Conservation (phyloP, 1,140 invertebrate genomes). For the Heliconius eleuchia region DNA sequence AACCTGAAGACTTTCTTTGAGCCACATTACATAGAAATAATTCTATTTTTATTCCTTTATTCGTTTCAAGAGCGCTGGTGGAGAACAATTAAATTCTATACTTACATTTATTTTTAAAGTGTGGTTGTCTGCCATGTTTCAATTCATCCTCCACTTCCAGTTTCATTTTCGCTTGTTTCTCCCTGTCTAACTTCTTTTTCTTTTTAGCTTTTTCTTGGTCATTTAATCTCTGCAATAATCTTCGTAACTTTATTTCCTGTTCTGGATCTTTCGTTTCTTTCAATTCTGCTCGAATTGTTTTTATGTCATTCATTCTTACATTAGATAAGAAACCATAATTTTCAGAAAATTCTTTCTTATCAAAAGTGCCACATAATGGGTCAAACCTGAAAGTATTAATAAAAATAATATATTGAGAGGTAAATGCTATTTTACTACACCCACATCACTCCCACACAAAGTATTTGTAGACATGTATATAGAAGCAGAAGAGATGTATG, state of each 20-base stretch:
- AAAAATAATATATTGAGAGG: too few species aligned
- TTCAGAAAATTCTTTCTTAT: conserved; percentile 87
- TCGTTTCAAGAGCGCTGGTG: too few species aligned
- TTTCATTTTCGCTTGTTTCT: conserved; percentile 82
- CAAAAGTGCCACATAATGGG: conserved; percentile 88
- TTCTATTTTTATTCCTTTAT: too few species aligned
- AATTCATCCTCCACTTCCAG: conserved; percentile 82
- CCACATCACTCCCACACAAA: too few species aligned
- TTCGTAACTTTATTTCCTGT: conserved; percentile 85
- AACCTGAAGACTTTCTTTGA: too few species aligned
- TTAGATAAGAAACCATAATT: conserved; percentile 90
- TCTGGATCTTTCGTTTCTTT: conserved; percentile 83
- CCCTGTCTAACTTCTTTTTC: conserved; percentile 81
- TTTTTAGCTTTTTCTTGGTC: conserved; percentile 86
- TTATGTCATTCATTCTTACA: conserved; percentile 85
- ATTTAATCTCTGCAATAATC: conserved; percentile 87
- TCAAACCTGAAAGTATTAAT: conserved; percentile 85
- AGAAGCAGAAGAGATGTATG: too few species aligned
- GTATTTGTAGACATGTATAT: too few species aligned
- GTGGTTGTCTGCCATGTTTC: conserved; percentile 85
- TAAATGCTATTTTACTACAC: too few species aligned
- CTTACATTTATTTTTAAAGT: conserved; percentile 92
- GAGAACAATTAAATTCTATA: conserved; percentile 27
- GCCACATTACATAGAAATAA: too few species aligned
- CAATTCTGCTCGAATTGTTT: conserved; percentile 84